A percentile compares a stretch with the other conserved stretches of the same genome.
Conservation (phyloP, 2,888 invertebrate species). For the Hirudinaria manillensis region DNA sequence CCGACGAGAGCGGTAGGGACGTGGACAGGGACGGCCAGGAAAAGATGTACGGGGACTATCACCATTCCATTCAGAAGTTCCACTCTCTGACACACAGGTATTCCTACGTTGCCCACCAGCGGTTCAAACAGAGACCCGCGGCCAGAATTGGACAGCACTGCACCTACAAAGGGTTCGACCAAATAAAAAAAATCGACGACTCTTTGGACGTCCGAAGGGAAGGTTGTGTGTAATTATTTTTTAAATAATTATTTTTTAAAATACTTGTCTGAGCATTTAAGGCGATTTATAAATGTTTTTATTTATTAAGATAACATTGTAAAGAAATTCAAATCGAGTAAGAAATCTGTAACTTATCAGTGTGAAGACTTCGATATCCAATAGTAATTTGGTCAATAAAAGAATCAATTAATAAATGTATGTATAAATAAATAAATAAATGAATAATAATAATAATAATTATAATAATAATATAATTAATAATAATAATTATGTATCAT, state of each 20-base stretch:
- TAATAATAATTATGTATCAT: no score
- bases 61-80: slow-evolving; percentile 6
- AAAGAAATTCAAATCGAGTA: no score
- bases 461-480: no score
- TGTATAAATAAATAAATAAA: no score
- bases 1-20: slow-evolving; percentile 13
- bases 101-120: neutral
- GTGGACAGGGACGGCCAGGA: neutral
- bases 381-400: no score
- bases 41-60: neutral
- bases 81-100: neutral
- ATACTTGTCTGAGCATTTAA: no score
- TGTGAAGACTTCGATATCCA: no score
- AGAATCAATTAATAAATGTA: no score
- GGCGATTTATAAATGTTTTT: no score
- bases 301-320: no score
- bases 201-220: neutral
- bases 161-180: slow-evolving; percentile 4
- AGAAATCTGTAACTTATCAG: no score
- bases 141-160: neutral
- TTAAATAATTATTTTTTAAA: neutral
- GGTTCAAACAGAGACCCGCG: neutral
- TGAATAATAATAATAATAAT: no score
- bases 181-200: neutral
- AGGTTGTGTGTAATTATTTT: neutral